Evolutionary conservation across 37 sponge, comb jelly and placozoan species (phyloP), one percentile per base, ranked within the genome.

Genomic region (Ephydatia muelleri): DNA sequence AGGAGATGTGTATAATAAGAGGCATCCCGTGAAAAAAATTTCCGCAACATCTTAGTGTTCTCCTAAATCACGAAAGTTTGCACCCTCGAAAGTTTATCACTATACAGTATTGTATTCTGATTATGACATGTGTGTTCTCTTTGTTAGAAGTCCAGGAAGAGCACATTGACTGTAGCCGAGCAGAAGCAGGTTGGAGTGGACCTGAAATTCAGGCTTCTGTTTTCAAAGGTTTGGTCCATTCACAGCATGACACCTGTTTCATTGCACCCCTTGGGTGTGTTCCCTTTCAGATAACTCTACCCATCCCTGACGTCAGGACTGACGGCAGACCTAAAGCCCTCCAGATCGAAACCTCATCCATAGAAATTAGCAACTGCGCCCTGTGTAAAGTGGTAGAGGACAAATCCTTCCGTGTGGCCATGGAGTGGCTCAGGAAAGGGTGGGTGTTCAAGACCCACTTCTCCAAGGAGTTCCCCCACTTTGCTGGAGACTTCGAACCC

Each of bases 251-350:
- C 43, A 36, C 75, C 36, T 32, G 6, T 43, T 3, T 9, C 3
- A 43, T 79, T 5, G 38, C 76, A 36, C 6, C 65, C 68, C 77
- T 33, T n/a, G n/a, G n/a, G n/a, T n/a, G n/a, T n/a, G n/a, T n/a
- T 37, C 34, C 29, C 29, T 47, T 80, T 0, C 82, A 93, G 93
- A 75, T 93, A 25, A 93, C 93, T 25, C 14, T 93, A 19, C 93
- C 93, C 27, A 36, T 93, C 13, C 83, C 82, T 30, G 28, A 38
- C 5, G 73, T 37, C 16, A 72, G 49, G 21, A 57, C 67, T 49
- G 87, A 91, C 65, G 87, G 87, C 43, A 84, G 93, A 0, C 93
- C 93, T 6, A 83, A 71, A 36, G 93, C 93, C 11, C 82, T 93
- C 14, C 93, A 93, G 76, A 16, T 89, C 2, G 93, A 93, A 64